These are phyloP conservation scores for Tetragnatha montana DNA, from an alignment of 2,888 invertebrate species.

Conservation along the genomic window DNA sequence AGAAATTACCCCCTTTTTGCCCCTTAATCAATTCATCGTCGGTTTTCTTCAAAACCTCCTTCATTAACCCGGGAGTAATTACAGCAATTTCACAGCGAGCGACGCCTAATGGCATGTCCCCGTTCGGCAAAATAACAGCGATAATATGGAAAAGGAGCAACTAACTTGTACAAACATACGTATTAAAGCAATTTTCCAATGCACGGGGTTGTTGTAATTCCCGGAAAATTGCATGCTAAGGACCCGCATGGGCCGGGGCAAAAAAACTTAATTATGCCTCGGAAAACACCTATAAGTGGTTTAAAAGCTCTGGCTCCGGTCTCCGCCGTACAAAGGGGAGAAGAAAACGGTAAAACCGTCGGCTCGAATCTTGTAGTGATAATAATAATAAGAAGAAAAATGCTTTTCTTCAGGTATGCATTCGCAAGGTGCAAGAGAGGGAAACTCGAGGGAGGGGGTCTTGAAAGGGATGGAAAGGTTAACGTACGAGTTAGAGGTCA, in stretches of 20 bases:
- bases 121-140: conserved; percentile 29
- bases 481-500: conserved; percentile 56
- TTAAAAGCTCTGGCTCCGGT: conserved; percentile 43
- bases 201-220: conserved; percentile 58
- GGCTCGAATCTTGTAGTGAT: conserved; percentile 24
- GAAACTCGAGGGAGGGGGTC: neutral
- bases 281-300: conserved; percentile 61
- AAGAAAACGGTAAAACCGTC: conserved; percentile 24
- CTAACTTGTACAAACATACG: conserved; percentile 35
- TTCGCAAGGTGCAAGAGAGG: conserved; percentile 10
- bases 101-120: conserved; percentile 45
- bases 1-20: neutral
- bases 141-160: conserved; percentile 9
- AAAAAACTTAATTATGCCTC: conserved; percentile 56
- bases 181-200: conserved; percentile 56
- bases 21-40: neutral
- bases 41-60: conserved; percentile 14
- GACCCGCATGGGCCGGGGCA: conserved; percentile 56
- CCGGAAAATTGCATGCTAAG: conserved; percentile 63
- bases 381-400: conserved; percentile 39
- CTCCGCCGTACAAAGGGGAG: conserved; percentile 25
- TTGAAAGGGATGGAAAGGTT: conserved; percentile 22
- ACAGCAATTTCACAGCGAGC: conserved; percentile 40
- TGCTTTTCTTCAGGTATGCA: conserved; percentile 3
- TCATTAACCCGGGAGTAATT: conserved; percentile 54